Percentiles rank a stretch among this genome's conserved stretches.
phyloP scores from a whole-genome alignment of 53 echinoderm and acorn worm species.

The Echinometra lucunter region DNA sequence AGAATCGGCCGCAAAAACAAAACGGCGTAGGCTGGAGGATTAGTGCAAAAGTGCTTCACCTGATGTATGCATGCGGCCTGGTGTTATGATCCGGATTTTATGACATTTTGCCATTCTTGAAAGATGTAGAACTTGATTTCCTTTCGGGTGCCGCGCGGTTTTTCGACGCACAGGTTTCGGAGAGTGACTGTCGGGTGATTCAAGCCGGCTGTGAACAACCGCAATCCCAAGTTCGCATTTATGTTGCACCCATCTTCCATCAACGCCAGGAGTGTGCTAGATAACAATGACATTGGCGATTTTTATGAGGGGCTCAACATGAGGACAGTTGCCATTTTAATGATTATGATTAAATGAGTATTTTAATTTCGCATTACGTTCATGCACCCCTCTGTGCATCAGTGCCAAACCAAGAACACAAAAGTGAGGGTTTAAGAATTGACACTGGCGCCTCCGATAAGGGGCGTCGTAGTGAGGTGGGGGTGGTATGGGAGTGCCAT shows the following conservation, averaged over 20 bases:
- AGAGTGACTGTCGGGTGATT: neutral
- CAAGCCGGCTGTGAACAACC: slow-evolving; percentile 33
- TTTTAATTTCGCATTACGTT: too few species aligned
- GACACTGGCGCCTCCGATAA: neutral
- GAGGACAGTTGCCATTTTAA: too few species aligned
- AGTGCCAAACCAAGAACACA: too few species aligned
- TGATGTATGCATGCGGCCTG: neutral
- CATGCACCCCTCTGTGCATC: too few species aligned
- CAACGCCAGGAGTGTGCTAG: neutral
- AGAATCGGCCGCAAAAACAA: neutral
- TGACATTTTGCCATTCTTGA: neutral
- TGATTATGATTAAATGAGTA: too few species aligned
- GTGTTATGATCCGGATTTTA: neutral
- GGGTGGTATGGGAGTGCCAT: neutral
- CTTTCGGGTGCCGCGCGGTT: slow-evolving; percentile 1
- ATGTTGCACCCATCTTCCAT: neutral
- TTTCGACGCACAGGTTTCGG: slow-evolving; percentile 14
- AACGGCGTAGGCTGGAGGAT: slow-evolving; percentile 17
- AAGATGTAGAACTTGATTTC: slow-evolving; percentile 13
- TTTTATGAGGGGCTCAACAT: too few species aligned
- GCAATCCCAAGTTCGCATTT: slow-evolving; percentile 1
- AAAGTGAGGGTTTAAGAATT: too few species aligned
- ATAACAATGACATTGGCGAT: too few species aligned
- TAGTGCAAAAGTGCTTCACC: slow-evolving; percentile 55
- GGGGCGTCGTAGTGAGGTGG: neutral